A percentile compares a stretch with the other conserved stretches of the same genome.
Evolutionary conservation across 2,797 vertebrate species (phyloP).

Genomic region (Pelochelys cantorii): DNA sequence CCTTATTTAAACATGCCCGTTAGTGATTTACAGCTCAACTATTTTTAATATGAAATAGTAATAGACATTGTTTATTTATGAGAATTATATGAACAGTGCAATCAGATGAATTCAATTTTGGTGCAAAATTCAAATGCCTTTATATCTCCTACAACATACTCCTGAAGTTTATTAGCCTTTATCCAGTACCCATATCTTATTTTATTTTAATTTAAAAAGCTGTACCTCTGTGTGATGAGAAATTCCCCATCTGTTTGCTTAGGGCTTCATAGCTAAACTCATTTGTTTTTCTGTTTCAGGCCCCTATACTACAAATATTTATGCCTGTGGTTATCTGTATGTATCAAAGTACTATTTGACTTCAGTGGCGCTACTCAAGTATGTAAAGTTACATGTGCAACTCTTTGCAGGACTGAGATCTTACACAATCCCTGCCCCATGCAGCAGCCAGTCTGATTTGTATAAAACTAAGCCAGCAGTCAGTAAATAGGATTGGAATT

Average conservation of each 20-base stretch:
- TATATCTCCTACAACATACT: not conserved
- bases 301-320: not conserved
- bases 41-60: not conserved
- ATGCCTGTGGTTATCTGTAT: not conserved
- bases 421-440: not conserved
- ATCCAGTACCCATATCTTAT: not conserved
- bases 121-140: not conserved
- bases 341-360: not conserved
- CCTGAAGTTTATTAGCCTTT: rapidly evolving
- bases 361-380: not conserved
- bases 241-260: not conserved
- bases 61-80: not conserved
- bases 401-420: slow-evolving; percentile 13
- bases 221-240: not conserved
- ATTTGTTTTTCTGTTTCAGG: not conserved
- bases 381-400: slow-evolving; percentile 7
- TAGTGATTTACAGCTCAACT: not conserved
- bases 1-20: not conserved
- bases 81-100: not conserved
- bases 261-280: not conserved
- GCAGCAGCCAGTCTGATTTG: slow-evolving; percentile 13
- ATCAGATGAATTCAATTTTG: not conserved
- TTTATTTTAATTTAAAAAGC: not conserved
- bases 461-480: slow-evolving; percentile 66
- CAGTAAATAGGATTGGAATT: slow-evolving; percentile 24